A percentile compares a stretch with the other conserved stretches of the same genome.
Conservation (phyloP, 2,113 vertebrate genomes). For the Corythoichthys intestinalis region DNA sequence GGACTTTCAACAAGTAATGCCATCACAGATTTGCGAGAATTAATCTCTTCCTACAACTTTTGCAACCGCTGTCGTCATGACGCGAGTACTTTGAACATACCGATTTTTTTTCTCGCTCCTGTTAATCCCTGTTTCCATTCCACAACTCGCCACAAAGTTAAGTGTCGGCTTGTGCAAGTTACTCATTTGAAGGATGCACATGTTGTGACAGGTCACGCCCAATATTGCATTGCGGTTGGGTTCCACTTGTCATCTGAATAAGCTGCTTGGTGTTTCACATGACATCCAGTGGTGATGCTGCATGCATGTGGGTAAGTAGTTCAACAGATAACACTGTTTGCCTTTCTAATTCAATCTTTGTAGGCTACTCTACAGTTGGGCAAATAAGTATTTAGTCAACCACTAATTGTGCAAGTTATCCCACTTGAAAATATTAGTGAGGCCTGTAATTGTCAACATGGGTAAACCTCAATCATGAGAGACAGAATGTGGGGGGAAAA, state of each 20-base stretch:
- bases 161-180: constrained; percentile 31
- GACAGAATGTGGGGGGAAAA: too few species aligned
- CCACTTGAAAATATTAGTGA: too few species aligned
- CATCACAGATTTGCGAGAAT: constrained; percentile 27
- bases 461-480: too few species aligned
- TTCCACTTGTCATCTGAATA: constrained; percentile 19
- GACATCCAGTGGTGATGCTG: background rate
- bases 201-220: constrained; percentile 41
- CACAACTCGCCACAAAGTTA: constrained; percentile 26
- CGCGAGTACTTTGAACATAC: constrained; percentile 19
- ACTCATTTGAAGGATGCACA: constrained; percentile 27
- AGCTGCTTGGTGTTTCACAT: constrained; percentile 24
- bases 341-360: too few species aligned
- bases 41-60: constrained; percentile 28
- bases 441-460: too few species aligned
- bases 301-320: background rate
- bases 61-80: constrained; percentile 30
- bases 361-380: background rate
- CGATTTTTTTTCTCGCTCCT: constrained; percentile 25
- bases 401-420: too few species aligned
- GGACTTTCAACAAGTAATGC: constrained; percentile 41
- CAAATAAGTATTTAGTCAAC: too few species aligned
- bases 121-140: constrained; percentile 44
- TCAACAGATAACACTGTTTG: too few species aligned
- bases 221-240: constrained; percentile 17